Evolutionary conservation across 1,140 invertebrate genomes (phyloP).

Genomic region (Palaemon carinicauda): DNA sequence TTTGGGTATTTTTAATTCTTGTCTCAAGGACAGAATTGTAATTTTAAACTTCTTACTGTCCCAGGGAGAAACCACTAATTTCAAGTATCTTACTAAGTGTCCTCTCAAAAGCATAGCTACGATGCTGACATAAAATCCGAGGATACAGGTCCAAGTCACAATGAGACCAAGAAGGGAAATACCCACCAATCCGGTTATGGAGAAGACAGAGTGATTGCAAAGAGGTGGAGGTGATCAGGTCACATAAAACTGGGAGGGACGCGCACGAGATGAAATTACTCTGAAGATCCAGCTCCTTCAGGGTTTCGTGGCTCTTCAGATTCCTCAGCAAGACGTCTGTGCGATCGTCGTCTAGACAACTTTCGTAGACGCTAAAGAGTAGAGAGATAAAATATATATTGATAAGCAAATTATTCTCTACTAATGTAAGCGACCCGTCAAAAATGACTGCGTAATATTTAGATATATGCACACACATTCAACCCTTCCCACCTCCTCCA

Average conservation of each 20-base stretch:
- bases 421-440: too few relatives aligned
- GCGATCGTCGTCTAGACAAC: slow-evolving; percentile 16
- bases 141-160: too few relatives aligned
- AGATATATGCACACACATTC: too few relatives aligned
- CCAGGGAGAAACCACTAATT: too few relatives aligned
- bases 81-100: too few relatives aligned
- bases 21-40: too few relatives aligned
- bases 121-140: too few relatives aligned
- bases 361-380: slow-evolving; percentile 3
- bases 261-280: slow-evolving; percentile 17
- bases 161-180: background rate
- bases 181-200: slow-evolving; percentile 21
- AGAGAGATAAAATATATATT: background rate
- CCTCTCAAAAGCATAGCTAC: too few relatives aligned
- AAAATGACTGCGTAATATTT: too few relatives aligned
- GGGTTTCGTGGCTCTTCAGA: background rate
- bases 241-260: background rate
- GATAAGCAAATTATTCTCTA: background rate
- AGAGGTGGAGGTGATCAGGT: background rate
- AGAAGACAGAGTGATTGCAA: slow-evolving; percentile 11
- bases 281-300: background rate
- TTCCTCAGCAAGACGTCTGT: background rate
- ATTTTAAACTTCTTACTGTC: too few relatives aligned
- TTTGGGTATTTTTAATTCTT: too few relatives aligned
- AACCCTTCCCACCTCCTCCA: too few relatives aligned